Evolutionary conservation across 2,113 vertebrate genomes (phyloP).

Genomic region (Mirounga angustirostris): DNA sequence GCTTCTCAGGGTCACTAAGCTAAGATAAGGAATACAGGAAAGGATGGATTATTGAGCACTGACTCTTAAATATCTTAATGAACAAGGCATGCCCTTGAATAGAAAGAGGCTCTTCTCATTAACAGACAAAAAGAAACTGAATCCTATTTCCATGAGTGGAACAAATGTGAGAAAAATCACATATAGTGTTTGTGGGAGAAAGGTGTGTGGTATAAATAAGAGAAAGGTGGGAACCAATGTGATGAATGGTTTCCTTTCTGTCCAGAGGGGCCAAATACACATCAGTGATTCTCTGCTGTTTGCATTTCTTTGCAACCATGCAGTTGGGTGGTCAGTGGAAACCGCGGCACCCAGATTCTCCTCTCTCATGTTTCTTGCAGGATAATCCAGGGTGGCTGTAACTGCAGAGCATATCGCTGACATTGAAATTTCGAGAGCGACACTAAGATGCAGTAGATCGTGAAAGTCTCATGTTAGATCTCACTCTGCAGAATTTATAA

Average conservation of each 20-base stretch:
- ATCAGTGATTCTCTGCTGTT: not conserved
- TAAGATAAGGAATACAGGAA: no score
- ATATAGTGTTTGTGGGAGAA: not conserved
- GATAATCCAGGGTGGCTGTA: not conserved
- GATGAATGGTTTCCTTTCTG: not conserved
- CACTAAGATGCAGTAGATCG: not conserved
- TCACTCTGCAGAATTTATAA: not conserved
- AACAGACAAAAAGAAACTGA: not conserved
- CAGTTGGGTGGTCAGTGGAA: not conserved
- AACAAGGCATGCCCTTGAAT: not conserved
- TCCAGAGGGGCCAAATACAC: not conserved
- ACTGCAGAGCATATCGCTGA: no score
- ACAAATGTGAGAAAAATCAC: not conserved
- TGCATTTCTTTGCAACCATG: not conserved
- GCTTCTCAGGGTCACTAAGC: not conserved
- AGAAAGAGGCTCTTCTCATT: not conserved
- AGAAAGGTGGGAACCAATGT: not conserved
- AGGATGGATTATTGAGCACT: not conserved
- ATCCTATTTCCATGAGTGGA: not conserved
- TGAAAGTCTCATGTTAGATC: not conserved
- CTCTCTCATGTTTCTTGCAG: not conserved
- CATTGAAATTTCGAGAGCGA: rapidly evolving
- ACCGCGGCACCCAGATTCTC: not conserved
- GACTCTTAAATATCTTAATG: not conserved
- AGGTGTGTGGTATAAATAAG: not conserved